Evolutionary conservation across 2,888 invertebrate species (phyloP), one percentile per base, ranked within the genome.

Genomic region (Heliconius cydno): DNA sequence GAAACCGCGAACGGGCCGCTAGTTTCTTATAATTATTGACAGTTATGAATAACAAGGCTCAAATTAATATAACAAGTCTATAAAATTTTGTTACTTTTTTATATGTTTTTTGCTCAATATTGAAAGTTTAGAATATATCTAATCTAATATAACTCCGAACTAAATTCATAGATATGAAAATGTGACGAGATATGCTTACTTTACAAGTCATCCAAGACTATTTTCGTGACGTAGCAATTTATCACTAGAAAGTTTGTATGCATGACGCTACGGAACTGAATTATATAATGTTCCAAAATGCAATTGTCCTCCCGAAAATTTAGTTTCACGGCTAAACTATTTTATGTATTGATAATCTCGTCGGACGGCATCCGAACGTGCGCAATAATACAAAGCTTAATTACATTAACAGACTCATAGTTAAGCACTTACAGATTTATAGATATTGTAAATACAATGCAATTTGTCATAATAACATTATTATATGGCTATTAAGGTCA

Each of bases 191-290:
- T 28, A 30, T 81, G 76, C 73, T 81, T 79, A 81, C 76, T 81
- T 68, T 82, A 76, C 79, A 77, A 81, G 67, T 80, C 78, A 80
- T 78, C 46, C 80, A 68, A 80, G 78, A 81, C 81, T 80, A 84
- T 79, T 82, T 82, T 80, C 82, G 78, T 79, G 84, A 84, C 83
- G 80, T 75, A 78, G 80, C 81, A 83, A 82, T 84, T 83, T 84
- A 83, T 83, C 82, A 84, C 82, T 77, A 79, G 78, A 81, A 83
- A 78, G 82, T 83, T 79, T 81, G 65, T 52, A 76, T 67, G 76
- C 67, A 76, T 79, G 80, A 82, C 80, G 81, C 79, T 82, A 80
- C 60, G 80, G 76, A 82, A 80, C 79, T 82, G 66, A 74, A 78
- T 79, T 73, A 80, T 80, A 71, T 79, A 82, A 63, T 75, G 70